These are phyloP conservation scores for Acheta domesticus DNA, from an alignment of 2,888 invertebrate genomes.

Conservation along the genomic window DNA sequence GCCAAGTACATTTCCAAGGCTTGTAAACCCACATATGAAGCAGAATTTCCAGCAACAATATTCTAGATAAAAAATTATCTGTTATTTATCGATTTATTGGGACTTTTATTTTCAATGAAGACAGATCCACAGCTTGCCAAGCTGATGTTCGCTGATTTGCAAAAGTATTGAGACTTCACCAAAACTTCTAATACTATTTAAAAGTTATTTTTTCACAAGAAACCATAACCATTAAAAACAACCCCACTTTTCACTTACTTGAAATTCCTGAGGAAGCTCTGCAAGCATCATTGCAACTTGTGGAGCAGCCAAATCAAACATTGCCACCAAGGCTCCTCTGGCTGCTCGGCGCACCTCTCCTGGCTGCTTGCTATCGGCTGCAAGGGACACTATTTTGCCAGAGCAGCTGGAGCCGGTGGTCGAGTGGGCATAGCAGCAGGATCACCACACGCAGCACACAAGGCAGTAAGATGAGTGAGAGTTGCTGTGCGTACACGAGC, in stretches of 20 bases:
- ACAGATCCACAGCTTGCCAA: no score
- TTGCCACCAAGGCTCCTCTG: constrained; percentile 67
- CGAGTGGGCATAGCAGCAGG: constrained; percentile 33
- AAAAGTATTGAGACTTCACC: no score
- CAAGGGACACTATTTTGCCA: constrained; percentile 68
- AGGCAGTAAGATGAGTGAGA: constrained; percentile 61
- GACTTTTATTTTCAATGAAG: no score
- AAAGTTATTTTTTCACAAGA: no score
- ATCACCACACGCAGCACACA: constrained; percentile 51
- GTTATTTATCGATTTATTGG: no score
- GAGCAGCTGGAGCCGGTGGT: constrained; percentile 58
- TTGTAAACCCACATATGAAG: no score
- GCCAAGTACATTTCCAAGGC: no score
- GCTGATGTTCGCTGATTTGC: no score
- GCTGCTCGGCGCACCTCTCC: constrained; percentile 64
- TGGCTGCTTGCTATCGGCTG: constrained; percentile 57
- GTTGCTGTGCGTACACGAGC: constrained; percentile 74
- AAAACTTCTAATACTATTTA: no score
- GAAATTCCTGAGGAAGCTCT: constrained; percentile 66
- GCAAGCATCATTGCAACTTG: constrained; percentile 80
- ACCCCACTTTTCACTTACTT: constrained; percentile 37
- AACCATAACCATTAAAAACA: no score
- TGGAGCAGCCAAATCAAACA: constrained; percentile 88
- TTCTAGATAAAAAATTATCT: no score
- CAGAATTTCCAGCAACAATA: no score